Conservation (phyloP, 2,888 invertebrate genomes). For the Ommatoiulus sabulosus region DNA sequence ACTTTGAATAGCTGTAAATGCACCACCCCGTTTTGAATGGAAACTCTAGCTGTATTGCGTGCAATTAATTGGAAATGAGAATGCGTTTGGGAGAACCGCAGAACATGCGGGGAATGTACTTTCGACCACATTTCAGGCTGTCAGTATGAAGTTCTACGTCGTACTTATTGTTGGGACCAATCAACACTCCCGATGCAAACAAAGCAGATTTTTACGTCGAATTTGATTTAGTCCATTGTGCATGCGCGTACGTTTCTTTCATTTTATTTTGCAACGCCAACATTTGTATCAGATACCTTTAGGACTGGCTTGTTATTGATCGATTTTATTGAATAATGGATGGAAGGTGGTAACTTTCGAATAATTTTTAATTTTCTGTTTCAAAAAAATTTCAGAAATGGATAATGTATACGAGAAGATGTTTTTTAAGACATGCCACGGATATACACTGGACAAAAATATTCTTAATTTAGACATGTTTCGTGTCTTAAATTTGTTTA, state of each 20-base stretch:
- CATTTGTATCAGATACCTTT: not conserved
- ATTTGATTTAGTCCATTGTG: not conserved
- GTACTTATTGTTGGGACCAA: not conserved
- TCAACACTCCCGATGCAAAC: not conserved
- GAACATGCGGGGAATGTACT: not conserved
- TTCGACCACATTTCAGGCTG: not conserved
- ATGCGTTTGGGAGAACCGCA: not conserved
- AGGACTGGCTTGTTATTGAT: not conserved
- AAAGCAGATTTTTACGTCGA: not conserved
- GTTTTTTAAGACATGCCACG: too few species aligned
- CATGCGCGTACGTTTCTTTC: not conserved
- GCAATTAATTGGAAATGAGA: not conserved
- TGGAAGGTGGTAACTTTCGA: not conserved
- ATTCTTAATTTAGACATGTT: too few species aligned
- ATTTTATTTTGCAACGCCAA: not conserved
- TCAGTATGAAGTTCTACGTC: not conserved
- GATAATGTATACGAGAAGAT: not conserved
- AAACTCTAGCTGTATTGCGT: not conserved
- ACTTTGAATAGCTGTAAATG: not conserved
- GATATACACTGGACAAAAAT: too few species aligned
- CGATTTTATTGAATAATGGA: not conserved
- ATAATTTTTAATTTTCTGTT: slow-evolving; percentile 7
- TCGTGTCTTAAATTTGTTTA: too few species aligned
- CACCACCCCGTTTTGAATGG: not conserved
- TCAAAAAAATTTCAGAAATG: not conserved